phyloP scores from a whole-genome alignment of 1,140 invertebrate genomes.

The Zelostemma sp. region DNA sequence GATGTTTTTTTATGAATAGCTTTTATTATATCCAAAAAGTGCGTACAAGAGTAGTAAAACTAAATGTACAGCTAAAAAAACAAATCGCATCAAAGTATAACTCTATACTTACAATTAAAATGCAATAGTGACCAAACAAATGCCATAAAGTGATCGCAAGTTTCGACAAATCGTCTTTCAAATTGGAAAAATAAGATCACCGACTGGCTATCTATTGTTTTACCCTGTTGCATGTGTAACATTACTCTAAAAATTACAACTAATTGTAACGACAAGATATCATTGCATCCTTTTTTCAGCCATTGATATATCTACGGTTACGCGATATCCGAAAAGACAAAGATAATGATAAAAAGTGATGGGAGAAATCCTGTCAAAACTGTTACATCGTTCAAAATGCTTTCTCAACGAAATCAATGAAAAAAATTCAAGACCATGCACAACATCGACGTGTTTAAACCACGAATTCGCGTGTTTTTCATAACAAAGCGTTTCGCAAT shows the following conservation, averaged over 20 bases:
- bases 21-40: slow-evolving; percentile 5
- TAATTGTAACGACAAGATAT: too few species aligned
- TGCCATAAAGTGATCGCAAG: too few species aligned
- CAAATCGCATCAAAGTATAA: background rate
- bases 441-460: background rate
- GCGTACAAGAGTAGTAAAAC: background rate
- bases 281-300: too few species aligned
- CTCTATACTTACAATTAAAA: background rate
- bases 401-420: too few species aligned
- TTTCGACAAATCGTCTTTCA: too few species aligned
- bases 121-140: slow-evolving; percentile 3
- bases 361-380: background rate
- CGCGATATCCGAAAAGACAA: too few species aligned
- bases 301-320: too few species aligned
- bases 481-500: slow-evolving; percentile 12
- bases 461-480: background rate
- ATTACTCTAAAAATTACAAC: too few species aligned
- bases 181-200: background rate
- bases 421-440: slow-evolving; percentile 9
- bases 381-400: too few species aligned
- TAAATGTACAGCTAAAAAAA: background rate
- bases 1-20: background rate
- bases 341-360: too few species aligned
- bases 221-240: too few species aligned
- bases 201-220: too few species aligned